phyloP scores from a whole-genome alignment of 1,140 invertebrate species.

The Nylanderia fulva region DNA sequence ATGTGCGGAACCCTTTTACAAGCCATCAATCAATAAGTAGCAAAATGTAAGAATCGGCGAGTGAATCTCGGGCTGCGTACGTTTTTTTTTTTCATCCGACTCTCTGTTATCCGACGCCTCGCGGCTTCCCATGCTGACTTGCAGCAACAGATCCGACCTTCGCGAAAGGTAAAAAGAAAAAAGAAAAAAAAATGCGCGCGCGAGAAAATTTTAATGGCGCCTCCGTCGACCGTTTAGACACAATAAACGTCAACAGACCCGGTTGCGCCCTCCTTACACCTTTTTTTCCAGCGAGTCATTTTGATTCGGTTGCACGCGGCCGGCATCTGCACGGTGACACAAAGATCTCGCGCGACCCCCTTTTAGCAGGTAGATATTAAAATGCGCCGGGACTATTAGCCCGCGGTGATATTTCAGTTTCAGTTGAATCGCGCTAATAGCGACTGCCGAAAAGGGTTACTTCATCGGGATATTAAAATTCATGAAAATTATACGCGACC shows the following conservation, averaged over 20 bases:
- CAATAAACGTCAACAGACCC: conserved; percentile 81
- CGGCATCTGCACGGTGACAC: conserved; percentile 70
- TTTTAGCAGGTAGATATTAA: conserved; percentile 65
- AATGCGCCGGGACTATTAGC: conserved; percentile 72
- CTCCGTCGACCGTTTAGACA: conserved; percentile 77
- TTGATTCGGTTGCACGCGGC: conserved; percentile 66
- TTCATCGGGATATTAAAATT: conserved; percentile 82
- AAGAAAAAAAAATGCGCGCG: conserved; percentile 34
- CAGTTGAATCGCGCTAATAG: conserved; percentile 68
- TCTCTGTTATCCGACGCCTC: conserved; percentile 59
- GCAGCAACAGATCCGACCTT: conserved; percentile 71
- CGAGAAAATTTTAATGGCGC: conserved; percentile 79
- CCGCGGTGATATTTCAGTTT: conserved; percentile 78
- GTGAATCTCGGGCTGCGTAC: conserved; percentile 42
- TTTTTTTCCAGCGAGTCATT: conserved; percentile 78
- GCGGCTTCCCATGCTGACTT: conserved; percentile 77
- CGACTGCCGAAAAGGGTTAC: conserved; percentile 66
- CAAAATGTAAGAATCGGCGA: conserved; percentile 66
- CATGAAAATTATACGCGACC: conserved; percentile 70
- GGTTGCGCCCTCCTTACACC: conserved; percentile 71
- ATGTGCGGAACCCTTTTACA: conserved; percentile 78
- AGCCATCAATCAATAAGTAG: conserved; percentile 79
- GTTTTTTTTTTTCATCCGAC: conserved; percentile 9
- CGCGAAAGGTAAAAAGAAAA: conserved; percentile 63
- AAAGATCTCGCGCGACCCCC: conserved; percentile 56